phyloP scores from a whole-genome alignment of 2,888 invertebrate species.

The Girardia tigrina region DNA sequence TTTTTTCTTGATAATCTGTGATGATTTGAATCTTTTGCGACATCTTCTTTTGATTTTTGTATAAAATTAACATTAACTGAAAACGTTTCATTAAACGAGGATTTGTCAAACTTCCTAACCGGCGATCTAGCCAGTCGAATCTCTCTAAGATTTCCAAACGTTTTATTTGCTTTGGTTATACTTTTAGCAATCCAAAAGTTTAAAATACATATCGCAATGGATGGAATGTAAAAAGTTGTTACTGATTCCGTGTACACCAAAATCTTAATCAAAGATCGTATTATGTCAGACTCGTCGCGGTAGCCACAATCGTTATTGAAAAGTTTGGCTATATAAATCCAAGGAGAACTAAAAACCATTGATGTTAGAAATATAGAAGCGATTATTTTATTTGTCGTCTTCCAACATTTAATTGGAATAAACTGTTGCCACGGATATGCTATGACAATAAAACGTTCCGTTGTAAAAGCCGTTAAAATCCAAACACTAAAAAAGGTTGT shows the following conservation, averaged over 20 bases:
- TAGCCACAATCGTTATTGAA: not conserved
- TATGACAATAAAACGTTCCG: conserved; percentile 28
- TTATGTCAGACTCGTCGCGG: not conserved
- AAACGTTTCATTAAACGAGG: not conserved
- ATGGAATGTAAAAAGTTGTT: conserved; percentile 16
- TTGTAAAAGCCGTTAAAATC: conserved; percentile 26
- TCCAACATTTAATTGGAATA: conserved; percentile 15
- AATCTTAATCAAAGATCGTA: not conserved
- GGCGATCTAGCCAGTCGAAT: not conserved
- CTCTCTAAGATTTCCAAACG: not conserved
- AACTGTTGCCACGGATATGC: conserved; percentile 28
- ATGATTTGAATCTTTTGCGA: not conserved
- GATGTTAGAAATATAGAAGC: not conserved
- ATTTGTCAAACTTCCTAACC: not conserved
- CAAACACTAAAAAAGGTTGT: conserved; percentile 30
- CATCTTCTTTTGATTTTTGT: not conserved
- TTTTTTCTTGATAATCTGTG: not conserved
- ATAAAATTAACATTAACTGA: not conserved
- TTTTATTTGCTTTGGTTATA: conserved; percentile 11
- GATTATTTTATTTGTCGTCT: conserved; percentile 1
- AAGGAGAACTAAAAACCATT: conserved; percentile 16
- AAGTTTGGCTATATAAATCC: conserved; percentile 26
- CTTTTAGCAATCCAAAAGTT: conserved; percentile 27
- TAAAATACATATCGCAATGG: conserved; percentile 13
- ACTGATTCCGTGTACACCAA: conserved; percentile 13